These are phyloP conservation scores for Crocallis elinguaria DNA, from an alignment of 2,888 invertebrate species.

Conservation along the genomic window DNA sequence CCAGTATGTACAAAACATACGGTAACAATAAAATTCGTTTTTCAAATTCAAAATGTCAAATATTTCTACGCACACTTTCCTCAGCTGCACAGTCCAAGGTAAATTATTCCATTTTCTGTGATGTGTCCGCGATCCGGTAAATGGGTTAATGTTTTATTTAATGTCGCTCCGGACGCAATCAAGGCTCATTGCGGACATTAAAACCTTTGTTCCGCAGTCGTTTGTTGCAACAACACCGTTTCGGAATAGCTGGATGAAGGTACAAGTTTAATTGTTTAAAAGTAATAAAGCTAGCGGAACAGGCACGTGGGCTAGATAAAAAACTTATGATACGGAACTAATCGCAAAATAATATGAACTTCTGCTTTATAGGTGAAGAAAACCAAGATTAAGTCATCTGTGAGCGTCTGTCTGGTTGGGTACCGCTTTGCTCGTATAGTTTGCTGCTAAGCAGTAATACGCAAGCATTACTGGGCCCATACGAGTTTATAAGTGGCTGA, in stretches of 20 bases:
- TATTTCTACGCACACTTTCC: conserved; percentile 1
- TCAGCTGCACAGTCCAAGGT: conserved; percentile 7
- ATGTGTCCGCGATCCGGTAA: conserved; percentile 37
- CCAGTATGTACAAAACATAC: too few relatives aligned
- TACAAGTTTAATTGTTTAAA: conserved; percentile 17
- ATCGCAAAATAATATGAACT: too few relatives aligned
- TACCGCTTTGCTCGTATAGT: too few relatives aligned
- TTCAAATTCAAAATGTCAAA: too few relatives aligned
- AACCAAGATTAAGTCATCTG: too few relatives aligned
- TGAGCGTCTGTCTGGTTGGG: too few relatives aligned
- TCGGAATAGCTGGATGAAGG: conserved; percentile 6
- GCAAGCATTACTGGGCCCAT: too few relatives aligned
- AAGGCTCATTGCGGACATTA: conserved; percentile 42
- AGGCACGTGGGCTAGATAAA: neutral
- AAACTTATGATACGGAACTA: too few relatives aligned
- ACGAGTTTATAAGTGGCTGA: too few relatives aligned
- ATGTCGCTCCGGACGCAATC: conserved; percentile 42
- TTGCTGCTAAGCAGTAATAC: too few relatives aligned
- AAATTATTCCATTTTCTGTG: conserved; percentile 28
- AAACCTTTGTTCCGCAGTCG: conserved; percentile 44
- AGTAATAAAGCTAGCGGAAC: conserved; percentile 10
- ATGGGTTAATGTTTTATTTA: conserved; percentile 44
- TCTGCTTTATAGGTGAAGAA: too few relatives aligned
- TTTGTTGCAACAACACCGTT: conserved; percentile 24
- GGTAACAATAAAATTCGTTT: too few relatives aligned